Percentiles rank a stretch among this genome's conserved stretches.
phyloP scores from a whole-genome alignment of 2,797 vertebrate genomes.

The Fistularia tabacaria region DNA sequence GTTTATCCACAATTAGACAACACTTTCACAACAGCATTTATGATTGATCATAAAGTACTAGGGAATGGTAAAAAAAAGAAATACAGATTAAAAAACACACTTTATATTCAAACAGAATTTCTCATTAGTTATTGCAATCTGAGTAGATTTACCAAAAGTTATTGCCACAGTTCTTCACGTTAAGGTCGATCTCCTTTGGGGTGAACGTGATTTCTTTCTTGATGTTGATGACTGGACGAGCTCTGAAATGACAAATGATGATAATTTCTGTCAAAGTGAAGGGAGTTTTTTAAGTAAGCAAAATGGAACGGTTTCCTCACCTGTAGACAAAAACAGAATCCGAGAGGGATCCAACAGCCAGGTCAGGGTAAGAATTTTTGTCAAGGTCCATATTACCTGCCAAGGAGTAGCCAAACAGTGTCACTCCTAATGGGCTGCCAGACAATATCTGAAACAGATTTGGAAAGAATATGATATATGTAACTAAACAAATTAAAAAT shows the following conservation, averaged over 20 bases:
- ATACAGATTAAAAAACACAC: too few species aligned
- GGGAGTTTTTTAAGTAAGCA: background rate
- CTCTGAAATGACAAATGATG: slow-evolving; percentile 60
- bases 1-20: slow-evolving; percentile 13
- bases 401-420: slow-evolving; percentile 90
- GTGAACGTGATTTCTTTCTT: slow-evolving; percentile 78
- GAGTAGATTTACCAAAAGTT: slow-evolving; percentile 63
- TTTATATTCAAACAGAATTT: background rate
- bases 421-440: slow-evolving; percentile 57
- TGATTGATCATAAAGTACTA: background rate
- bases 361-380: slow-evolving; percentile 87
- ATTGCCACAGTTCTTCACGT: slow-evolving; percentile 71
- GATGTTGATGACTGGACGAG: slow-evolving; percentile 87
- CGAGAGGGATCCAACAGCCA: slow-evolving; percentile 92
- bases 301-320: slow-evolving; percentile 50
- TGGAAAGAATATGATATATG: background rate
- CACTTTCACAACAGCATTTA: background rate
- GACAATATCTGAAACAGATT: slow-evolving; percentile 73
- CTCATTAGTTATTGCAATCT: background rate
- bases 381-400: slow-evolving; percentile 97
- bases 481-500: background rate
- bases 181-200: slow-evolving; percentile 84
- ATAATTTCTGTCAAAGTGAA: background rate
- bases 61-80: too few species aligned
- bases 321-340: slow-evolving; percentile 88